A percentile compares a stretch with the other conserved stretches of the same genome.
Conservation (phyloP, 2,113 vertebrate species). For the Anhinga rufa region DNA sequence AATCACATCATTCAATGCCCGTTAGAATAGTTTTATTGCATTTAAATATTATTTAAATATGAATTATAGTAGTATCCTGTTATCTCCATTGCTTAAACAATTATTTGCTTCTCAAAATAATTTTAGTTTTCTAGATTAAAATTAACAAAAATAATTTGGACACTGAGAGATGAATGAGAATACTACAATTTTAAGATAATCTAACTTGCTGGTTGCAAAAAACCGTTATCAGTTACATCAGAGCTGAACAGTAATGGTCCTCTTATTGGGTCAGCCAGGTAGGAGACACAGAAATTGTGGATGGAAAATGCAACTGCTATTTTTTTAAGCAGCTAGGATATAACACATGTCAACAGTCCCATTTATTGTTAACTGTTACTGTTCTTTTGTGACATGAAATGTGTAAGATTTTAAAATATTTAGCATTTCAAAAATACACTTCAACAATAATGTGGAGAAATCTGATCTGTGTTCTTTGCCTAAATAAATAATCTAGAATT, state of each 20-base stretch:
- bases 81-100: not conserved
- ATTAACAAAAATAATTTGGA: not conserved
- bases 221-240: not conserved
- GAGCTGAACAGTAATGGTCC: not conserved
- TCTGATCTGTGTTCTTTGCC: not conserved
- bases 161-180: not conserved
- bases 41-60: not conserved
- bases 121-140: not conserved
- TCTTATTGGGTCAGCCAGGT: not conserved
- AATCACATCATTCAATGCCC: not conserved
- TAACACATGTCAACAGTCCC: not conserved
- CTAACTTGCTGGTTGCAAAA: not conserved
- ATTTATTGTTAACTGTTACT: not conserved
- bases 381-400: not conserved
- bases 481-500: not conserved
- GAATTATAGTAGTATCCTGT: not conserved
- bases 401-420: not conserved
- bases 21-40: not conserved
- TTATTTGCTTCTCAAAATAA: not conserved
- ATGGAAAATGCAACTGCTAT: not conserved
- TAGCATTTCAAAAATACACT: not conserved
- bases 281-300: not conserved
- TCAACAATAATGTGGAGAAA: not conserved
- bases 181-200: not conserved
- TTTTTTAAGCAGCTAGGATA: not conserved